phyloP scores from a whole-genome alignment of 2,797 vertebrate genomes.

The Nasua narica region DNA sequence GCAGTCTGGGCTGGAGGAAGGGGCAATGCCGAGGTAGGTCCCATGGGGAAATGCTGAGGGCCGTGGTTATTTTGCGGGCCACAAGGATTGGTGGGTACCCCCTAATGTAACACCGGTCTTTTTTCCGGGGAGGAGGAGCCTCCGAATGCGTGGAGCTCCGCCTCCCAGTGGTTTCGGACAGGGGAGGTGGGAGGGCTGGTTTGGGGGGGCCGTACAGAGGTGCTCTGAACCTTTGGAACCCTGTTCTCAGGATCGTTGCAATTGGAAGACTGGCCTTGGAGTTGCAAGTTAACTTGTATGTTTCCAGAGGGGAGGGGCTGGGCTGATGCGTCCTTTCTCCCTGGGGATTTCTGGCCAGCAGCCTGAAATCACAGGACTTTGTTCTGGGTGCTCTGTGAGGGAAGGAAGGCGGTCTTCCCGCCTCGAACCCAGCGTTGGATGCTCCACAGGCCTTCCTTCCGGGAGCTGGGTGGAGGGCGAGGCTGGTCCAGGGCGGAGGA shows the following conservation, averaged over 20 bases:
- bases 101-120: background rate
- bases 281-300: background rate
- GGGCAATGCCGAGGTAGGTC: background rate
- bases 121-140: background rate
- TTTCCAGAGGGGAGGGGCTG: slow-evolving; percentile 1
- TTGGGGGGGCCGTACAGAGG: background rate
- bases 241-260: background rate
- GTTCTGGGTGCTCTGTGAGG: background rate
- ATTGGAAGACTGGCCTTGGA: background rate
- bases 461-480: background rate
- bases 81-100: background rate
- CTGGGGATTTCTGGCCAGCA: background rate
- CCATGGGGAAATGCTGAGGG: background rate
- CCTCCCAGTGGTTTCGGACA: background rate
- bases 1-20: background rate
- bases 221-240: background rate
- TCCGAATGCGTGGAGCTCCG: background rate
- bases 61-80: background rate
- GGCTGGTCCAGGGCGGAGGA: background rate
- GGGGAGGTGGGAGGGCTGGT: background rate
- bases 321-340: background rate
- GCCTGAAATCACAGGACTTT: slow-evolving; percentile 57
- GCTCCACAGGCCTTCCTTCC: background rate
- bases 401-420: background rate
- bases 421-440: background rate